A percentile compares a stretch with the other conserved stretches of the same genome.
Evolutionary conservation across 2,113 vertebrate genomes (phyloP).

Genomic region (Glareola pratincola): DNA sequence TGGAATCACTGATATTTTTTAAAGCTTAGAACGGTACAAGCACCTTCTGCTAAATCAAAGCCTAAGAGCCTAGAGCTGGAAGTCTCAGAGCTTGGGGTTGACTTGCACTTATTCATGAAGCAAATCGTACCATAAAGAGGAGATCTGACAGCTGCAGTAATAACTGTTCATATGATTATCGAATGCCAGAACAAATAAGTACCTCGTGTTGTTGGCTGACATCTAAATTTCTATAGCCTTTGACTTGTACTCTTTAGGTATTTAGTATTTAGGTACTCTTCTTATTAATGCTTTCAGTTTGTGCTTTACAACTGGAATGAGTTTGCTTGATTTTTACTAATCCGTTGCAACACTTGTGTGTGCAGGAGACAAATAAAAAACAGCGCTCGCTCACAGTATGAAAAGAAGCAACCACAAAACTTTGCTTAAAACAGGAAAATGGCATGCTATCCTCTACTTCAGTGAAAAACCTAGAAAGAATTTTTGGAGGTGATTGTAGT

Average conservation of each 20-base stretch:
- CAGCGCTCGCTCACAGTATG: neutral
- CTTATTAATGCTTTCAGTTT: neutral
- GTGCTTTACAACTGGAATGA: neutral
- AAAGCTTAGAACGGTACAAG: neutral
- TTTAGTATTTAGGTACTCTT: neutral
- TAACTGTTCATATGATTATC: neutral
- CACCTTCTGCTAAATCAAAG: neutral
- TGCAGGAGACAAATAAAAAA: neutral
- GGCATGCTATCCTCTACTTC: neutral
- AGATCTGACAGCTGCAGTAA: neutral
- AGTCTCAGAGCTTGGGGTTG: neutral
- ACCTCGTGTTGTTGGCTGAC: neutral
- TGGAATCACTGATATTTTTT: neutral
- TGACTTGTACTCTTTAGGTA: too few relatives aligned
- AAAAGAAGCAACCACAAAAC: neutral
- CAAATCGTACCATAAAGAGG: neutral
- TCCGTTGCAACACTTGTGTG: neutral
- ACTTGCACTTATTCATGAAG: neutral
- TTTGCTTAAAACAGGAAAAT: neutral
- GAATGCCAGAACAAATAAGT: slow-evolving; percentile 8
- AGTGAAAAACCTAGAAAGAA: neutral
- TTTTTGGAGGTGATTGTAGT: neutral
- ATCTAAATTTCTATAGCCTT: neutral
- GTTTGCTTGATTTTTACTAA: neutral
- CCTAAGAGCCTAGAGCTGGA: neutral